Conservation (phyloP, 1,140 invertebrate genomes). For the Drosophila serrata region DNA sequence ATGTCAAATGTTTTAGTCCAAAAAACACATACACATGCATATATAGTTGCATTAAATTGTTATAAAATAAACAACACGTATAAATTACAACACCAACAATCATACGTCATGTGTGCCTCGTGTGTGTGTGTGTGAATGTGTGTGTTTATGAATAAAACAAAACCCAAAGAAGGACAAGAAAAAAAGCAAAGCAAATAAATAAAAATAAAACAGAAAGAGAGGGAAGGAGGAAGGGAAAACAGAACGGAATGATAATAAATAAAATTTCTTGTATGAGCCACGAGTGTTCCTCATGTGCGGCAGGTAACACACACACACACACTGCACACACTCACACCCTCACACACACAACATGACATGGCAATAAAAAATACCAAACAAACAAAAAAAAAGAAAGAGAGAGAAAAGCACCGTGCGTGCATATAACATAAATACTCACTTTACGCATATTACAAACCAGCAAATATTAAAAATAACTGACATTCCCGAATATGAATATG, state of each 20-base stretch:
- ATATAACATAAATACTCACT: slow-evolving; percentile 64
- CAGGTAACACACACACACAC: slow-evolving; percentile 48
- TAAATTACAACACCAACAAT: slow-evolving; percentile 68
- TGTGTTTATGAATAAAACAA: slow-evolving; percentile 68
- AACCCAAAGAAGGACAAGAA: slow-evolving; percentile 22
- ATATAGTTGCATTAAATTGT: slow-evolving; percentile 78
- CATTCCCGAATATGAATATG: slow-evolving; percentile 43
- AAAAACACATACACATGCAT: slow-evolving; percentile 18
- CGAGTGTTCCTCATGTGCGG: slow-evolving; percentile 45
- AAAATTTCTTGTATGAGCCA: slow-evolving; percentile 44
- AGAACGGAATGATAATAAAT: slow-evolving; percentile 51
- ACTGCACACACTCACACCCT: slow-evolving; percentile 2
- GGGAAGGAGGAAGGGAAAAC: not conserved
- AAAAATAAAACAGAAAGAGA: slow-evolving; percentile 41
- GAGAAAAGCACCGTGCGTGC: slow-evolving; percentile 18
- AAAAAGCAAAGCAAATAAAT: slow-evolving; percentile 42
- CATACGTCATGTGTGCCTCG: slow-evolving; percentile 35
- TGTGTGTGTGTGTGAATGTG: slow-evolving; percentile 16
- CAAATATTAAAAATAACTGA: slow-evolving; percentile 55
- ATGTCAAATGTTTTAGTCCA: slow-evolving; percentile 54
- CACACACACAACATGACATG: slow-evolving; percentile 11
- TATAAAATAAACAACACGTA: slow-evolving; percentile 82
- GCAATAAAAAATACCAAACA: slow-evolving; percentile 25
- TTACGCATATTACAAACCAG: slow-evolving; percentile 52
- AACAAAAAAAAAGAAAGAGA: not conserved